These are phyloP conservation scores for Pteropus rufus DNA, from an alignment of 2,797 vertebrate species.

Conservation along the genomic window DNA sequence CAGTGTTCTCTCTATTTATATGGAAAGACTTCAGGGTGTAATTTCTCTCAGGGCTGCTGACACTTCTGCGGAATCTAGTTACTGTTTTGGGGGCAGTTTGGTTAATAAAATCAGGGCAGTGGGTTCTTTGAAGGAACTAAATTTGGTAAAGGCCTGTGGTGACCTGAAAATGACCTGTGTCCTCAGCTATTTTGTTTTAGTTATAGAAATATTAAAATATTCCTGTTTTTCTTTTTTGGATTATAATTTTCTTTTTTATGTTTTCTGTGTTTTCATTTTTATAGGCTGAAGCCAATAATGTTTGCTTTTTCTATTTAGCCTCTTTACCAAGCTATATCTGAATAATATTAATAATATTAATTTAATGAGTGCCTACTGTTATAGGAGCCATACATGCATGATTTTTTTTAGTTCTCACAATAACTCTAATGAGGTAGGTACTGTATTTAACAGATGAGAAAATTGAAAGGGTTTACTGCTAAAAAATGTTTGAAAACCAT, in stretches of 20 bases:
- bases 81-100: conserved; percentile 39
- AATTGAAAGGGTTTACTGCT: not conserved
- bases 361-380: not conserved
- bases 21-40: conserved; percentile 51
- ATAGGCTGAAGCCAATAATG: not conserved
- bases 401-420: conserved; percentile 14
- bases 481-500: not conserved
- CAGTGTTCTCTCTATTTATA: conserved; percentile 49
- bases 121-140: conserved; percentile 15
- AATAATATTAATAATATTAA: not conserved
- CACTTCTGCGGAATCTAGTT: conserved; percentile 60
- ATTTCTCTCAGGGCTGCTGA: conserved; percentile 58
- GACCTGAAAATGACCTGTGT: not conserved
- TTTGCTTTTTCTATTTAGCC: not conserved
- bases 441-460: not conserved
- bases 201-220: not conserved
- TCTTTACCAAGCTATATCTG: conserved; percentile 16
- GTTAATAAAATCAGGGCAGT: conserved; percentile 48
- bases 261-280: conserved; percentile 2
- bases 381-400: not conserved
- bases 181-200: not conserved
- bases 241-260: not conserved
- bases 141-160: not conserved
- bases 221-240: not conserved
- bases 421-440: not conserved